Conservation (phyloP, 2,888 invertebrate species). For the Drosophila meridionalis region DNA sequence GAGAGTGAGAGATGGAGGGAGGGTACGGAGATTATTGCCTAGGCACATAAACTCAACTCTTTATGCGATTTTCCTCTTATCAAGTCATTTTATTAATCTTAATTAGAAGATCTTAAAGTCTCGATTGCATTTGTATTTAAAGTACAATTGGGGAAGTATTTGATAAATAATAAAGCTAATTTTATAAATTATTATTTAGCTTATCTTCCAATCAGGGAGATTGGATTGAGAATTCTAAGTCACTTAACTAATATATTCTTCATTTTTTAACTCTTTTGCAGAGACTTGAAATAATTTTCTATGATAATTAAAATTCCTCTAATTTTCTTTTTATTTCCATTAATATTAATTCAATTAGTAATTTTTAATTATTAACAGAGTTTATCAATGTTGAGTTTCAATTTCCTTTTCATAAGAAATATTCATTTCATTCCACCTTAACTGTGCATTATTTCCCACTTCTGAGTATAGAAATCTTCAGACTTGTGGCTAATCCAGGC, state of each 20-base stretch:
- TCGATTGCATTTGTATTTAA: not conserved
- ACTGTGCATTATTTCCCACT: not conserved
- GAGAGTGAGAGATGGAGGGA: not conserved
- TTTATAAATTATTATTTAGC: too few relatives aligned
- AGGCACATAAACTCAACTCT: not conserved
- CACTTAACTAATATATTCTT: too few relatives aligned
- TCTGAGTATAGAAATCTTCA: not conserved
- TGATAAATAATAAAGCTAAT: not conserved
- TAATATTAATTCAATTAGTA: too few relatives aligned
- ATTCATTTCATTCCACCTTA: accelerated
- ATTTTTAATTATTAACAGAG: too few relatives aligned
- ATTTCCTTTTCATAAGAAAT: not conserved
- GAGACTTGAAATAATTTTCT: too few relatives aligned
- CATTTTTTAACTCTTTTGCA: too few relatives aligned
- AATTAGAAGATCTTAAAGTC: not conserved
- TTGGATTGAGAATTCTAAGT: too few relatives aligned
- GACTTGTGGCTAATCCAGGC: not conserved
- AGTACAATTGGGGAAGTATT: not conserved
- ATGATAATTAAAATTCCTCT: too few relatives aligned
- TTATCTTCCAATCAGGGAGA: too few relatives aligned
- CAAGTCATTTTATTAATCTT: not conserved
- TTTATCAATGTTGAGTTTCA: not conserved
- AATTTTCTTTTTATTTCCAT: too few relatives aligned
- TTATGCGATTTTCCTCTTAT: not conserved
- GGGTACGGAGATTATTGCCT: not conserved